Base-by-base conservation (phyloP, 2,113 vertebrate species). In the Mesitornis unicolor region DNA sequence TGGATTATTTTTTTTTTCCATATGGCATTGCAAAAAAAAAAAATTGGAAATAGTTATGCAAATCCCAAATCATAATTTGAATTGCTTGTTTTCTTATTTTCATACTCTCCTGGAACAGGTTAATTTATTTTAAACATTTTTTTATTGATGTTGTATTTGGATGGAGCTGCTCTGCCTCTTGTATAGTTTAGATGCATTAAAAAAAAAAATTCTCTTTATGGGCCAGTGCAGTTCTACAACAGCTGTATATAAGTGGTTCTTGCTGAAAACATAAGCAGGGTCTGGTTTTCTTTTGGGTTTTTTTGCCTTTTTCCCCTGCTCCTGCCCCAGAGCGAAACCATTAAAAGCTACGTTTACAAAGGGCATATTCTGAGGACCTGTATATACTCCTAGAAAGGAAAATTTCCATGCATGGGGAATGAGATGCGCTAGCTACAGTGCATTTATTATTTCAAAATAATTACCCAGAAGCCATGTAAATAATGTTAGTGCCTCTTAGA, bases 361-460 rank as follows among this genome's bases (percentile, higher is more conserved):
- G 9, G 19, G 3, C 7, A 12, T 57, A 10, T 53, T 87, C 36
- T 65, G 40, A 79, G 25, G 54, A 69, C 19, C n/a, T 82, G 10
- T 31, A 43, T 54, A 8, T 87, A 29, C 35, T 87, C 35, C 15
- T 67, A n/a, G 40, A 68, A 82, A 45, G n/a, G 4, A 51, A 68
- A 16, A 22, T 81, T 77, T 78, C 28, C 25, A 10, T 54, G 9
- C n/a, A 42, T 65, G 33, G 14, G 24, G 53, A 84, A 82, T 87
- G 65, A 91, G 56, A 67, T 81, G 11, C 0, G 1, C 42, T 63
- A 67, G 45, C 29, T 90, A 63, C 11, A 47, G 21, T 1, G 4
- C 63, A 71, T 89, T 71, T 68, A 51, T 82, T 91, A 13, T 53
- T 89, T 95, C 22, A 54, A 87, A 93, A 83, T 84, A 94, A 87